Conservation (phyloP, 1,140 invertebrate genomes). For the Pogonomyrmex barbatus region DNA sequence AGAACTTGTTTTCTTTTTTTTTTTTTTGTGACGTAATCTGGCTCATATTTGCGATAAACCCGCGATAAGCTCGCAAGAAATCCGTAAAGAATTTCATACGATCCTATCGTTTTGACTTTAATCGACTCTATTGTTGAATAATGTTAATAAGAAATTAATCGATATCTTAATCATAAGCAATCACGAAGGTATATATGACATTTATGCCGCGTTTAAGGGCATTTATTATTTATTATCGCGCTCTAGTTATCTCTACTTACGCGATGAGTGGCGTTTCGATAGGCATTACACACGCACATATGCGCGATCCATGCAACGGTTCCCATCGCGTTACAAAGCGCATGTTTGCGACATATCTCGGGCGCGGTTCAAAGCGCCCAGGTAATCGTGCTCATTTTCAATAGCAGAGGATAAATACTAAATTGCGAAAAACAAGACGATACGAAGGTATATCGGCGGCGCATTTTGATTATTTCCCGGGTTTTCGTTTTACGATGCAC, state of each 20-base stretch:
- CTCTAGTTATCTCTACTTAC: constrained; percentile 50
- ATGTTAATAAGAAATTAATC: constrained; percentile 45
- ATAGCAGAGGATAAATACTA: constrained; percentile 47
- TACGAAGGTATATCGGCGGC: background rate
- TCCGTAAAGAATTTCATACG: background rate
- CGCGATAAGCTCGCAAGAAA: background rate
- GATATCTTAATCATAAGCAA: constrained; percentile 6
- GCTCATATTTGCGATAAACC: too few relatives aligned
- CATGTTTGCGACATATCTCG: constrained; percentile 50
- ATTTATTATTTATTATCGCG: constrained; percentile 60
- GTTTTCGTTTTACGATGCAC: constrained; percentile 12
- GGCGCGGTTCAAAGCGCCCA: constrained; percentile 30
- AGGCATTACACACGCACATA: background rate
- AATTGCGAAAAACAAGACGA: background rate
- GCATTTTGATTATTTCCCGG: constrained; percentile 23
- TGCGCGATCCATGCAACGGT: background rate
- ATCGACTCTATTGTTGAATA: constrained; percentile 16
- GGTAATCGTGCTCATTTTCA: constrained; percentile 51
- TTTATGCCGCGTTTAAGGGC: constrained; percentile 4
- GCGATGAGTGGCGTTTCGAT: constrained; percentile 47
- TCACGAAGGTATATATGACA: constrained; percentile 2
- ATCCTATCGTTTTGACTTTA: constrained; percentile 12
- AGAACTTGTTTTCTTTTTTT: background rate
- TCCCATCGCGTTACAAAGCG: constrained; percentile 31
- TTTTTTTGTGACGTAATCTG: too few relatives aligned